These are phyloP conservation scores for Drosophila micromelanica DNA, from an alignment of 1,140 invertebrate species.

Conservation along the genomic window DNA sequence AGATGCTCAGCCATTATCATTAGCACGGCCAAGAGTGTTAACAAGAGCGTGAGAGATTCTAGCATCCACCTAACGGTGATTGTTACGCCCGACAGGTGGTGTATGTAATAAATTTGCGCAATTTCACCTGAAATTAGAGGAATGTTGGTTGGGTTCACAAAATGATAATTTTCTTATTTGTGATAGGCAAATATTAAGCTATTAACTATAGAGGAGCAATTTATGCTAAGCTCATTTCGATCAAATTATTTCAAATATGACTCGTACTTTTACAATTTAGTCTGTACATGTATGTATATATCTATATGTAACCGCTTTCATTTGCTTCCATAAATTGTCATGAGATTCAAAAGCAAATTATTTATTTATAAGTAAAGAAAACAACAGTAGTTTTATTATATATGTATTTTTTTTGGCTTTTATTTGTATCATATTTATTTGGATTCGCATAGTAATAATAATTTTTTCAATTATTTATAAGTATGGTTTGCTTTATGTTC, in stretches of 20 bases:
- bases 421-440: slow-evolving; percentile 68
- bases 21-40: slow-evolving; percentile 27
- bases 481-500: slow-evolving; percentile 47
- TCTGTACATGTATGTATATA: no score
- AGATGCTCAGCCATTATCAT: slow-evolving; percentile 59
- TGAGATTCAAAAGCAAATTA: no score
- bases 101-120: neutral
- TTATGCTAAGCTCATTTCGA: no score
- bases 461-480: slow-evolving; percentile 66
- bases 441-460: slow-evolving; percentile 80
- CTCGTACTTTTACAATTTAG: no score
- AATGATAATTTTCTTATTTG: no score
- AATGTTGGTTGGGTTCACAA: no score
- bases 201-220: no score
- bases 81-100: slow-evolving; percentile 18
- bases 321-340: no score
- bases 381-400: neutral
- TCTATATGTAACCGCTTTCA: no score
- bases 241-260: no score
- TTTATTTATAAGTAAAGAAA: neutral
- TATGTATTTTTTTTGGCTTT: slow-evolving; percentile 20
- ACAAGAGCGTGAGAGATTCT: slow-evolving; percentile 8
- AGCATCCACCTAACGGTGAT: slow-evolving; percentile 16
- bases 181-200: no score
- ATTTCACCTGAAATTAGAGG: no score